phyloP scores from a whole-genome alignment of 2,113 vertebrate genomes.

The Cephalopholis sonnerati region DNA sequence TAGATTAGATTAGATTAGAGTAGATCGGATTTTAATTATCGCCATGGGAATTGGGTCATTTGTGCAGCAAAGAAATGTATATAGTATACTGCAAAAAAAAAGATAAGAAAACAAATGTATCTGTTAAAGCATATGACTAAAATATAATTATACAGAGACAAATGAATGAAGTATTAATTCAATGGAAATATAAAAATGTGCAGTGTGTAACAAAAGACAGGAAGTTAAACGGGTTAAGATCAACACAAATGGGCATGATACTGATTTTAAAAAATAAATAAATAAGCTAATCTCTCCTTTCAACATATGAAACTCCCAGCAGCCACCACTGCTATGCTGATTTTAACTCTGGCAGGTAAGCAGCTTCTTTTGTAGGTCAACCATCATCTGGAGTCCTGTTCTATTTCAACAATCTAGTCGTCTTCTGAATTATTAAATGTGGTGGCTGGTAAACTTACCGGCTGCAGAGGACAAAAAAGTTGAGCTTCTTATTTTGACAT shows the following conservation, averaged over 20 bases:
- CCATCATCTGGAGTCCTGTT: conserved; percentile 58
- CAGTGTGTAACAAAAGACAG: background rate
- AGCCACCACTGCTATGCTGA: background rate
- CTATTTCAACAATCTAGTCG: conserved; percentile 63
- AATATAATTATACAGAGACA: background rate
- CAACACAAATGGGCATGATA: background rate
- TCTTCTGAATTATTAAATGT: conserved; percentile 58
- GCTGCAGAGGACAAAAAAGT: conserved; percentile 31
- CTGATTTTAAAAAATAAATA: background rate
- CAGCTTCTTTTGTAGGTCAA: conserved; percentile 51
- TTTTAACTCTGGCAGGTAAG: conserved; percentile 41
- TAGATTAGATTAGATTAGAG: conserved; percentile 9
- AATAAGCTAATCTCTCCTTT: background rate
- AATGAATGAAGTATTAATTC: background rate
- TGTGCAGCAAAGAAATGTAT: background rate
- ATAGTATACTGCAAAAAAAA: background rate
- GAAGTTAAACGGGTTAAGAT: background rate
- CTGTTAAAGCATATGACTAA: background rate
- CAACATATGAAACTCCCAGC: background rate
- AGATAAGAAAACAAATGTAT: background rate
- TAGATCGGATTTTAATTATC: conserved; percentile 12
- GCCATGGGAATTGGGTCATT: background rate
- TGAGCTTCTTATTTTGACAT: background rate
- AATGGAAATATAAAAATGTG: background rate
- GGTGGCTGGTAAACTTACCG: conserved; percentile 9